phyloP scores from a whole-genome alignment of 2,888 invertebrate genomes.

The Saturnia pavonia region DNA sequence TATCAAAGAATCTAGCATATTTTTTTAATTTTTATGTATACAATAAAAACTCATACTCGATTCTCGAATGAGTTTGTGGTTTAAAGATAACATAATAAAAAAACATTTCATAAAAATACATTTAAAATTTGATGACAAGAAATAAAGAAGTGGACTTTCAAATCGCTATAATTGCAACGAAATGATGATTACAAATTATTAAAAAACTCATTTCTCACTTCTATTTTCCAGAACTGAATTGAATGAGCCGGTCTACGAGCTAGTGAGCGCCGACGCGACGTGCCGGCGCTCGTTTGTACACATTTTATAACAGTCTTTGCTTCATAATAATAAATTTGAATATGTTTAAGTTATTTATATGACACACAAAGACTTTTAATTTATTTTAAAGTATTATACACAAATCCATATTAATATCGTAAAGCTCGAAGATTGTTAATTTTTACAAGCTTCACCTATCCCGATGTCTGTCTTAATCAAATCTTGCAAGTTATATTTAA shows the following conservation, averaged over 20 bases:
- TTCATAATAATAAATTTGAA: not conserved
- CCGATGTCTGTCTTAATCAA: no score
- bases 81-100: not conserved
- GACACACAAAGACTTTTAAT: not conserved
- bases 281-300: not conserved
- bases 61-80: not conserved
- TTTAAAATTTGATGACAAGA: not conserved
- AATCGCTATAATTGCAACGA: not conserved
- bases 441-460: no score
- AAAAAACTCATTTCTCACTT: slow-evolving; percentile 37
- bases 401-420: no score
- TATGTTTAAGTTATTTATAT: not conserved
- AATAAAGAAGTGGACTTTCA: not conserved
- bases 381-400: no score
- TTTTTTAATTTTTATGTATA: not conserved
- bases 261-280: slow-evolving; percentile 26
- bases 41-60: not conserved
- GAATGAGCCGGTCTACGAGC: slow-evolving; percentile 19
- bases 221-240: slow-evolving; percentile 27
- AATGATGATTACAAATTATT: slow-evolving; percentile 28
- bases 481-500: no score
- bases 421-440: no score
- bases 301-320: slow-evolving; percentile 28
- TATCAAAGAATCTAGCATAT: no score
- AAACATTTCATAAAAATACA: not conserved